Percentiles rank a stretch among this genome's conserved stretches.
phyloP scores from a whole-genome alignment of 2,888 invertebrate genomes.

The Rambutsinella grinnellia region DNA sequence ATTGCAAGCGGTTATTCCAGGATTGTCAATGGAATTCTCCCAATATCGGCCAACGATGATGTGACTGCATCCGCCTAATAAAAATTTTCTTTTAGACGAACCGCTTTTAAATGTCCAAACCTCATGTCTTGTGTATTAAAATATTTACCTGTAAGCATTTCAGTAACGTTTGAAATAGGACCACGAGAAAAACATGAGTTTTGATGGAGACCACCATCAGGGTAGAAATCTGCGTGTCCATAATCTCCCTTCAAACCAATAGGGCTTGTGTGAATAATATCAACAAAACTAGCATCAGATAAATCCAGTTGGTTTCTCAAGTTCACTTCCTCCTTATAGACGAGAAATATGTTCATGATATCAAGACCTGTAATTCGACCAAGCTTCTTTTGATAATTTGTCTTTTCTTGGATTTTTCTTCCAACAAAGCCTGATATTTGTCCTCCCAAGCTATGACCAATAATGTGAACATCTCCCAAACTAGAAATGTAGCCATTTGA shows the following conservation, averaged over 20 bases:
- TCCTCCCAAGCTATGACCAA: constrained; percentile 31
- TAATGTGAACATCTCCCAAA: constrained; percentile 7
- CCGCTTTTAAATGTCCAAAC: too few relatives aligned
- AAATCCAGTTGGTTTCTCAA: constrained; percentile 26
- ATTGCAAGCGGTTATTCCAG: constrained; percentile 20
- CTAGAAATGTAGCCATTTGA: constrained; percentile 1
- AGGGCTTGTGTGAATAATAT: constrained; percentile 25
- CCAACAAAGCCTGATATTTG: constrained; percentile 28
- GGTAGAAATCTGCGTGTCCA: constrained; percentile 25
- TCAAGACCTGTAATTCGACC: constrained; percentile 31
- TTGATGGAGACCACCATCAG: constrained; percentile 34
- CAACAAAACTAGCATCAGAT: constrained; percentile 28
- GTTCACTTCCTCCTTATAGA: constrained; percentile 22
- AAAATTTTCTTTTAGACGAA: too few relatives aligned
- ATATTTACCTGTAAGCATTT: constrained; percentile 15
- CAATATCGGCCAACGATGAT: constrained; percentile 25
- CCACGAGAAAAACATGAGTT: constrained; percentile 19
- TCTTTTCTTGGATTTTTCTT: constrained; percentile 23
- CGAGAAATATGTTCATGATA: constrained; percentile 10
- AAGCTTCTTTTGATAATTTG: constrained; percentile 3
- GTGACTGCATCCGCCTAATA: constrained; percentile 20
- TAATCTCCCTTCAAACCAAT: constrained; percentile 23
- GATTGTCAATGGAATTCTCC: constrained; percentile 15
- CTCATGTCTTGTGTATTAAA: too few relatives aligned
- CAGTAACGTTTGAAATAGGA: constrained; percentile 28